phyloP scores from a whole-genome alignment of 1,140 invertebrate genomes.

The Neuroterus valhalla region DNA sequence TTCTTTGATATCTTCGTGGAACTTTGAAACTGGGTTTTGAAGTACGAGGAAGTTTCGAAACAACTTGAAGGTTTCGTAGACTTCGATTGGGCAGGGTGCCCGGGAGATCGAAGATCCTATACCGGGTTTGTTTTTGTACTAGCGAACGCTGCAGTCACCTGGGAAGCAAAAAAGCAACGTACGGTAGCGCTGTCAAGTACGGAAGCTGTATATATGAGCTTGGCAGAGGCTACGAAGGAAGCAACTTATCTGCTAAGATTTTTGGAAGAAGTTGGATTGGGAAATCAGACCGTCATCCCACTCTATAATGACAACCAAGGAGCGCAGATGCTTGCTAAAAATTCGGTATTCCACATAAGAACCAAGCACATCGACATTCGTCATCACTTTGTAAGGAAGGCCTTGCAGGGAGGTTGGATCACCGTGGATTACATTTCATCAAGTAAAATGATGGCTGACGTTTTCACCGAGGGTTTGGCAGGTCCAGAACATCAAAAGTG shows the following conservation, averaged over 20 bases:
- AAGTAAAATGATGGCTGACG: too few relatives aligned
- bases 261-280: slow-evolving; percentile 31
- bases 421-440: too few relatives aligned
- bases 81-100: slow-evolving; percentile 49
- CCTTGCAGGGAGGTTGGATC: too few relatives aligned
- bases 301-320: slow-evolving; percentile 55
- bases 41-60: slow-evolving; percentile 30
- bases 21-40: slow-evolving; percentile 54
- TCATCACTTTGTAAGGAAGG: too few relatives aligned
- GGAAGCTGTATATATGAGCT: slow-evolving; percentile 52
- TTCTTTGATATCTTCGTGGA: slow-evolving; percentile 61
- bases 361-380: too few relatives aligned
- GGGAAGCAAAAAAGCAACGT: slow-evolving; percentile 49
- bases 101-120: slow-evolving; percentile 44
- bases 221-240: slow-evolving; percentile 43
- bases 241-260: slow-evolving; percentile 38
- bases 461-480: too few relatives aligned
- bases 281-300: background rate
- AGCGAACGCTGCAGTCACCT: slow-evolving; percentile 37
- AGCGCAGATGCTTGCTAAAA: too few relatives aligned
- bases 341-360: too few relatives aligned
- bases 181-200: slow-evolving; percentile 46
- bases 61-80: slow-evolving; percentile 39
- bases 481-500: too few relatives aligned
- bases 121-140: slow-evolving; percentile 44